These are phyloP conservation scores for Lutraria lutraria DNA, from an alignment of 2,888 invertebrate genomes.

Conservation along the genomic window DNA sequence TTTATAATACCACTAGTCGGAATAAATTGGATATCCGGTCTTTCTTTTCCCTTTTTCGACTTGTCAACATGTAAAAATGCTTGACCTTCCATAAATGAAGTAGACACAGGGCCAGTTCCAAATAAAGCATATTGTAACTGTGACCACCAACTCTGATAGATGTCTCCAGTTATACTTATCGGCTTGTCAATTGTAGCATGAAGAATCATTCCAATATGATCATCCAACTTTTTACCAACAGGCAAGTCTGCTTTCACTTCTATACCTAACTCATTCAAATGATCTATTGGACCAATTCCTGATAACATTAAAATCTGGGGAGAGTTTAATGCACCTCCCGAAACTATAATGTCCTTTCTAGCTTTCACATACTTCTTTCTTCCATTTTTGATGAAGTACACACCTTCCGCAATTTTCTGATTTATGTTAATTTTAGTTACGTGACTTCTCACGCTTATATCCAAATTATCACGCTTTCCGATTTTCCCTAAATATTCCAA, in stretches of 20 bases:
- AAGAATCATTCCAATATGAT: slow-evolving; percentile 25
- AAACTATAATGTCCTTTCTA: slow-evolving; percentile 33
- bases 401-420: slow-evolving; percentile 31
- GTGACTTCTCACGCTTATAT: slow-evolving; percentile 28
- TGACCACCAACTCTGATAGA: background rate
- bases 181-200: slow-evolving; percentile 15
- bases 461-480: slow-evolving; percentile 19
- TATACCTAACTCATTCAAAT: slow-evolving; percentile 20
- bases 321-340: slow-evolving; percentile 37
- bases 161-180: background rate
- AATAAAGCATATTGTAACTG: slow-evolving; percentile 13
- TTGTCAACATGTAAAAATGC: slow-evolving; percentile 36
- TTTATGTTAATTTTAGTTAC: slow-evolving; percentile 40
- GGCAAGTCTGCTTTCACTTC: slow-evolving; percentile 34
- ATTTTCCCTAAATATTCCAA: slow-evolving; percentile 22
- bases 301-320: slow-evolving; percentile 38
- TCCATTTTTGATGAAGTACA: slow-evolving; percentile 26
- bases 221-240: slow-evolving; percentile 44
- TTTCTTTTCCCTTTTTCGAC: background rate
- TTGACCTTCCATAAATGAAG: background rate
- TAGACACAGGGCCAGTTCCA: slow-evolving; percentile 23
- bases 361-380: slow-evolving; percentile 27
- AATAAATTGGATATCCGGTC: slow-evolving; percentile 1
- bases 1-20: background rate
- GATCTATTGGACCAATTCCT: slow-evolving; percentile 32